Evolutionary conservation across 2,797 vertebrate genomes (phyloP).

Genomic region (Echiichthys vipera): DNA sequence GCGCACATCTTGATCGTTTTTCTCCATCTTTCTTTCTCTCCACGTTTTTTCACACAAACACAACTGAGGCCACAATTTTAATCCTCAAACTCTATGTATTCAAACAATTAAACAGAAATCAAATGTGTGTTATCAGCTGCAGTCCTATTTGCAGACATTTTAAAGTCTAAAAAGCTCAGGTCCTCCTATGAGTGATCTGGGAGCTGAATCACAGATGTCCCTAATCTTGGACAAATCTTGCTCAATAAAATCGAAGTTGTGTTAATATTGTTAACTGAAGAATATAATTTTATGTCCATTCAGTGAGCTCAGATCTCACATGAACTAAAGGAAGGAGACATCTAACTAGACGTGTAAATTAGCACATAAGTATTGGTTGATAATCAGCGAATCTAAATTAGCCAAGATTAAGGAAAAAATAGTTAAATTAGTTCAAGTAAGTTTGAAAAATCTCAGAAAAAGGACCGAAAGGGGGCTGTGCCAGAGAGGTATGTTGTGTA

Average conservation of each 20-base stretch:
- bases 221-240: no score
- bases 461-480: constrained; percentile 16
- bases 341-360: neutral
- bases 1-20: constrained; percentile 20
- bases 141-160: neutral
- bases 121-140: neutral
- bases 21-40: neutral
- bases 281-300: neutral
- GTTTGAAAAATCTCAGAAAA: constrained; percentile 1
- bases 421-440: neutral
- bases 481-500: constrained; percentile 55
- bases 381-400: neutral
- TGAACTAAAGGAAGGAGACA: neutral
- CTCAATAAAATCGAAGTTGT: neutral
- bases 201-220: neutral
- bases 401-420: neutral
- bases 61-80: neutral
- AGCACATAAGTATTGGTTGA: neutral
- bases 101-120: neutral
- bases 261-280: neutral
- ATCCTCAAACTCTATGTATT: neutral
- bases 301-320: neutral
- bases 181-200: neutral
- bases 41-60: constrained; percentile 19
- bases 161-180: neutral